Evolutionary conservation across 2,113 vertebrate genomes (phyloP), one percentile per base, ranked within the genome.

Genomic region (Chaetodon trifascialis): DNA sequence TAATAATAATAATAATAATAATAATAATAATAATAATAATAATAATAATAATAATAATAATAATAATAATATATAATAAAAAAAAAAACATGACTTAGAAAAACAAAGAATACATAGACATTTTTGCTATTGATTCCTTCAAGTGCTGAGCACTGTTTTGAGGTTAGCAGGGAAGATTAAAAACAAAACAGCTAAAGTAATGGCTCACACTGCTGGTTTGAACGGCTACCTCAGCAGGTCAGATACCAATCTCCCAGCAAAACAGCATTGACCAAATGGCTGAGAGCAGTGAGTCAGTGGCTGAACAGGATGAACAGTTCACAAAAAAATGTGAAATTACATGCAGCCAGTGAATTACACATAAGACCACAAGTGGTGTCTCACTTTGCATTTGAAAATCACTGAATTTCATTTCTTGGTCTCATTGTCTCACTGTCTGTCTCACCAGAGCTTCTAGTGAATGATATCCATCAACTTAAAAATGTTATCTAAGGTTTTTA

Each of bases 371-470:
- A 56, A 64, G 64, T 59, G 40, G 71, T n/a, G 40, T 42, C 15
- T 17, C 40, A 72, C 46, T 79, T 82, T 72, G 47, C 74, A 76
- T 71, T 21, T 65, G 66, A 71, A 78, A 79, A 78, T 73, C 64
- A 17, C 16, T 19, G 10, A n/a, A 54, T 74, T 80, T 68, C 17
- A 81, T 83, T 60, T 79, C 66, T 72, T 46, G 47, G 34, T 77
- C 49, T 36, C 2, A 23, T 52, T 40, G 60, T 67, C 51, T 72
- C 40, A 71, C 40, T 46, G n/a, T 72, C 68, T 56, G 42, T 51
- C 60, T 71, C 23, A 17, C 19, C 21, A 44, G 55, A 63, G 34
- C n/a, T 49, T 30, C 23, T 44, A 4, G 7, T 76, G 40, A 76
- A 65, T 71, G 36, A 73, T 67, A 73, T 58, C 85, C 46, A 76